These are phyloP conservation scores for Sarcophaga caerulescens DNA, from an alignment of 2,888 invertebrate species.

Conservation along the genomic window DNA sequence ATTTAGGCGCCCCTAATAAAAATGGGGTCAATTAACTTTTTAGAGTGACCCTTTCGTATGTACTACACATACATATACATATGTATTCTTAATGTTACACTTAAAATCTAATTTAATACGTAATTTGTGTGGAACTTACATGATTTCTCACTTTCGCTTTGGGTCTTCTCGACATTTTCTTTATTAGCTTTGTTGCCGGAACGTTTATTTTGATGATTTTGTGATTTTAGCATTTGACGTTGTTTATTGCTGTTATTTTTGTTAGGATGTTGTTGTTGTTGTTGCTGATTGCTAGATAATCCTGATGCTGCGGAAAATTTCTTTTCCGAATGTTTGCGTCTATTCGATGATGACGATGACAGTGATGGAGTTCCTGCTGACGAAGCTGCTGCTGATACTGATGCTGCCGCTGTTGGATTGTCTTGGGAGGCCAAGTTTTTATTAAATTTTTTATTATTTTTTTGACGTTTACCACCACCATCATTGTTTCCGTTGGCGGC, in stretches of 20 bases:
- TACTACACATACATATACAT: too few species aligned
- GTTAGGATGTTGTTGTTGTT: constrained; percentile 69
- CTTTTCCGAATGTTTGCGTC: constrained; percentile 70
- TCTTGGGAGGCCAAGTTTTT: constrained; percentile 69
- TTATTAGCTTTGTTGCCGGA: constrained; percentile 74
- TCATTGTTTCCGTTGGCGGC: constrained; percentile 56
- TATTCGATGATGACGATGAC: constrained; percentile 32
- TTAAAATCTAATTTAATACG: neutral
- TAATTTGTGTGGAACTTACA: constrained; percentile 67
- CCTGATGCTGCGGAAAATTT: constrained; percentile 67
- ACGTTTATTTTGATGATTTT: constrained; percentile 75
- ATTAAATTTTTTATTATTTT: constrained; percentile 77
- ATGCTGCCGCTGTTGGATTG: constrained; percentile 43
- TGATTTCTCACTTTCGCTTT: constrained; percentile 68
- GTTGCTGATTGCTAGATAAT: constrained; percentile 69
- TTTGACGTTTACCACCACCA: constrained; percentile 75
- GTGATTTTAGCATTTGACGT: constrained; percentile 75
- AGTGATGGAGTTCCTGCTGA: constrained; percentile 9
- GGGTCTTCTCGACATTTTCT: constrained; percentile 66
- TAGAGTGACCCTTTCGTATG: too few species aligned
- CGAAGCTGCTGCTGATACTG: constrained; percentile 13
- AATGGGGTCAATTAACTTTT: too few species aligned
- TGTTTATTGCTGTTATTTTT: constrained; percentile 70
- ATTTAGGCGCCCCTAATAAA: too few species aligned
- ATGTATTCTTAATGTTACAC: too few species aligned